Evolutionary conservation across 2,797 vertebrate species (phyloP), one percentile per base, ranked within the genome.

Genomic region (Pangasius mekongensis): DNA sequence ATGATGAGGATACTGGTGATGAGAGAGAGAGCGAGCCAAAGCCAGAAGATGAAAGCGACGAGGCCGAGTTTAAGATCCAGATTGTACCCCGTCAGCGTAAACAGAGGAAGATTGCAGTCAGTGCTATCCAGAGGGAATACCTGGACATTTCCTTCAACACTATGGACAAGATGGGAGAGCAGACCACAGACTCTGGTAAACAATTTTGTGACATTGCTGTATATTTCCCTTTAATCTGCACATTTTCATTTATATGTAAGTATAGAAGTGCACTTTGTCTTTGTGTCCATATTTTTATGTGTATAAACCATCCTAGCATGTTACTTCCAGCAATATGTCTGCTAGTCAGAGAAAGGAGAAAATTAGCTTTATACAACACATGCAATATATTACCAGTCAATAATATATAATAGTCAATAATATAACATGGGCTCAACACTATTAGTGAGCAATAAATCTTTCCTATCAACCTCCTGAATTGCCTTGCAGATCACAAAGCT

Each of bases 111-210:
- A 99, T 99, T 16, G 99, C 99, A 0, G 99, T 99, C 89, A 99
- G 98, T 8, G 98, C 98, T 88, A 99, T 99, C 93, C 99, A 99
- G 95, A 98, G 99, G 88, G 99, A 99, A 91, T 99, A 99, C 93
- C 95, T 99, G 85, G 99, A 99, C 93, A 99, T 99, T 93, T 97
- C 99, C 2, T 99, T 99, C 93, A 99, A 98, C 94, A 97, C 97
- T 39, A 96, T 98, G 33, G 98, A 99, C 95, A 99, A 98, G 91
- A 91, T 98, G 92, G 96, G 96, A 54, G 98, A 99, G 84, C 97
- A 97, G 81, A 95, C 96, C 76, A 93, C 97, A 81, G 98, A 98
- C 47, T 88, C 98, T 90, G 98, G 98, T 99, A 94, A 96, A 82
- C 39, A 9, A 33, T 39, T 67, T 60, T 36, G 30, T 60, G 10